Percentiles rank a stretch among this genome's conserved stretches.
Conservation (phyloP, 2,113 vertebrate species). For the Spea multiplicata region DNA sequence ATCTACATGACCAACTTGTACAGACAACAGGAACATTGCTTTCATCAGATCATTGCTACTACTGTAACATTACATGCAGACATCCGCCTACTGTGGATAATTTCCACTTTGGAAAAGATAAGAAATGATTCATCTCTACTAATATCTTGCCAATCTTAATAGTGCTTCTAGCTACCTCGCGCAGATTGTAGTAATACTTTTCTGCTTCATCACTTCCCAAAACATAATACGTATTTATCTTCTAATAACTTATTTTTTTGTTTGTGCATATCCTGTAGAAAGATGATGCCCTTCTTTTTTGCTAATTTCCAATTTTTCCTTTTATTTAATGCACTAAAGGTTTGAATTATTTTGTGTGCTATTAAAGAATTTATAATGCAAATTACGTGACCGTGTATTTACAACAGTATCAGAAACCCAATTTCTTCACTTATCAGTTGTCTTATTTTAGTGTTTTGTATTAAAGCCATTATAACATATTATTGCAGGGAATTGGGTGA, state of each 20-base stretch:
- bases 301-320: neutral
- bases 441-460: no score
- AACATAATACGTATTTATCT: neutral
- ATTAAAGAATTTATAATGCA: no score
- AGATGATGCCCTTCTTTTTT: neutral
- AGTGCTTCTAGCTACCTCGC: neutral
- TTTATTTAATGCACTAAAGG: neutral
- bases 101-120: neutral
- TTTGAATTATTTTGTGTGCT: neutral
- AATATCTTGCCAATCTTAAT: neutral
- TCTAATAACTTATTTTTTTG: neutral
- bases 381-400: no score
- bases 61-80: constrained; percentile 20
- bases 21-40: constrained; percentile 36
- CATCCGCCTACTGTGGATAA: neutral
- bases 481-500: no score
- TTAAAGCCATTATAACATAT: no score
- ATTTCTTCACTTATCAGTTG: no score
- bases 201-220: neutral
- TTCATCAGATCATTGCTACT: neutral
- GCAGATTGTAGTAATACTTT: neutral
- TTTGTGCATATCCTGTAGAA: neutral
- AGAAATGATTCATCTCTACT: constrained; percentile 14
- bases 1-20: constrained; percentile 8
- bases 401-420: no score